Conservation (phyloP, 1,140 invertebrate genomes). For the Drosophila micromelanica region DNA sequence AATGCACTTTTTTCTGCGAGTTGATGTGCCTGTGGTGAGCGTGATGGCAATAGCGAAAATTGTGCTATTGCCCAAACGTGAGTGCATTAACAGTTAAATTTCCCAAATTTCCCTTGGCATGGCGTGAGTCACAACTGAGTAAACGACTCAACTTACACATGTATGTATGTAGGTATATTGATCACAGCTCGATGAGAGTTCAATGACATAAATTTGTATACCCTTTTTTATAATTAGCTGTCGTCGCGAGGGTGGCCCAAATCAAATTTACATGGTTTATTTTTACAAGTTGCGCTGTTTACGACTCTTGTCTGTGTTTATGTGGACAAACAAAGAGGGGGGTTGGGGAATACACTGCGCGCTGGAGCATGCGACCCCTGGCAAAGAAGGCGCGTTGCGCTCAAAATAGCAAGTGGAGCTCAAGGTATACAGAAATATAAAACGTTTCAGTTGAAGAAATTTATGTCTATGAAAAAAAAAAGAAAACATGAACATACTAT, state of each 20-base stretch:
- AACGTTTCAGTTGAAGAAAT: constrained; percentile 46
- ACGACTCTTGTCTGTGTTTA: constrained; percentile 23
- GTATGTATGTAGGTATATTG: constrained; percentile 18
- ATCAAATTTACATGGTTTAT: constrained; percentile 78
- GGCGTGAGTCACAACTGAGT: neutral
- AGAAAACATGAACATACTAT: constrained; percentile 11
- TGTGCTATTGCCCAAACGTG: neutral
- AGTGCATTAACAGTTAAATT: constrained; percentile 10
- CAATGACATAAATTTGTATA: constrained; percentile 52
- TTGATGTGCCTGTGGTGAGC: constrained; percentile 1
- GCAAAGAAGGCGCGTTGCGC: constrained; percentile 63
- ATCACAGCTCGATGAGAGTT: constrained; percentile 52
- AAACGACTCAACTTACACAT: no score
- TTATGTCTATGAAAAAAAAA: constrained; percentile 25
- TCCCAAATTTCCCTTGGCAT: constrained; percentile 7
- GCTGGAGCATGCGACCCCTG: constrained; percentile 71
- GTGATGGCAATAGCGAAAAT: neutral
- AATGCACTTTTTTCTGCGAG: constrained; percentile 72
- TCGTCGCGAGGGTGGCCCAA: constrained; percentile 62
- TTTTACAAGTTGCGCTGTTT: constrained; percentile 64
- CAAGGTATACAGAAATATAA: constrained; percentile 20
- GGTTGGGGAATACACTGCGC: constrained; percentile 28
- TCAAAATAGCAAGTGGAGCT: constrained; percentile 56
- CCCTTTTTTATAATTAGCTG: constrained; percentile 65
- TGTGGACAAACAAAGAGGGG: constrained; percentile 3